A percentile compares a stretch with the other conserved stretches of the same genome.
phyloP scores from a whole-genome alignment of 1,140 invertebrate genomes.

The Tetramorium simillimum region DNA sequence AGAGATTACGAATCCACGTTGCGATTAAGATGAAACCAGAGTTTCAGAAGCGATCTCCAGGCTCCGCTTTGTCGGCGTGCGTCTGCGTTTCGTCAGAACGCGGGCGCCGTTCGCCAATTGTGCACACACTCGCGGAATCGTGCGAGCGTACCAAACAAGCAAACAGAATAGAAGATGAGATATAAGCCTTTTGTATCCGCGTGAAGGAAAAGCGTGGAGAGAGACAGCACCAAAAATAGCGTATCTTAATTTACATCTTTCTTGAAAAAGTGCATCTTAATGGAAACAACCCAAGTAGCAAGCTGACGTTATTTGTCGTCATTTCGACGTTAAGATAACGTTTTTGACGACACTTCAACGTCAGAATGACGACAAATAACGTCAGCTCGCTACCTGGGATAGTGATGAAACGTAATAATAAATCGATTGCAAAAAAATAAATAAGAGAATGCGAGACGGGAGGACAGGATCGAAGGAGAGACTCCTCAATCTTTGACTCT shows the following conservation, averaged over 20 bases:
- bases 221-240: not conserved
- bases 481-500: constrained; percentile 35
- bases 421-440: too few relatives aligned
- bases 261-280: not conserved
- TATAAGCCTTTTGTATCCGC: not conserved
- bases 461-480: not conserved
- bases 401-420: too few relatives aligned
- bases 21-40: not conserved
- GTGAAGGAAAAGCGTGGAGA: not conserved
- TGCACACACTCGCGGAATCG: not conserved
- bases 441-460: not conserved
- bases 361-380: too few relatives aligned
- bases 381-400: too few relatives aligned
- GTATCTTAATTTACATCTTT: not conserved
- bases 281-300: not conserved
- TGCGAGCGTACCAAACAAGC: not conserved
- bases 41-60: not conserved
- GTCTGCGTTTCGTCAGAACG: not conserved
- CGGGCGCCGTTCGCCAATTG: constrained; percentile 25
- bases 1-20: not conserved
- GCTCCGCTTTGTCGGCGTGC: not conserved
- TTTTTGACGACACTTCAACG: too few relatives aligned
- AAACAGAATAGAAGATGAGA: not conserved
- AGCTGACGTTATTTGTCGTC: too few relatives aligned
- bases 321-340: too few relatives aligned